Percentiles rank a stretch among this genome's conserved stretches.
Evolutionary conservation across 1,140 invertebrate genomes (phyloP).

Genomic region (Pseudobourletiella spinata): DNA sequence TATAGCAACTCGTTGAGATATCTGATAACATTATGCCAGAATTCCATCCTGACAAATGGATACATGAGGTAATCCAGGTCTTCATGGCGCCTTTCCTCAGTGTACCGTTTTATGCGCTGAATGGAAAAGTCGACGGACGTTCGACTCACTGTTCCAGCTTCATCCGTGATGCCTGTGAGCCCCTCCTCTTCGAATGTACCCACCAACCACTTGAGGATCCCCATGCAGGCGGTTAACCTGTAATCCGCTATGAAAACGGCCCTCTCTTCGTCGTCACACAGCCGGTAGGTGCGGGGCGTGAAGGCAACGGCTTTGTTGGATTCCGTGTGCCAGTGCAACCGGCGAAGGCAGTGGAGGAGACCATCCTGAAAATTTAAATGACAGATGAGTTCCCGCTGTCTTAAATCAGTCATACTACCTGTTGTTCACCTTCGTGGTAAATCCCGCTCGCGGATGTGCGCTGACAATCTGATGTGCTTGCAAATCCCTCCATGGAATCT

Average conservation of each 20-base stretch:
- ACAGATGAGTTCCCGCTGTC: no score
- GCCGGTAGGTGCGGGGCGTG: constrained; percentile 69
- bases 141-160: constrained; percentile 37
- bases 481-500: neutral
- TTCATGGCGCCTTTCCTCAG: constrained; percentile 64
- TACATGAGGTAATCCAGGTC: constrained; percentile 58
- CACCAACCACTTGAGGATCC: constrained; percentile 65
- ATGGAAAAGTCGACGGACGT: constrained; percentile 25
- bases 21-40: neutral
- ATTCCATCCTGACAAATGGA: constrained; percentile 48
- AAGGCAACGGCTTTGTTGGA: neutral
- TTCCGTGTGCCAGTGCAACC: neutral
- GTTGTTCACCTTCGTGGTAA: neutral
- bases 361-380: neutral
- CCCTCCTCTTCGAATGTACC: constrained; percentile 46
- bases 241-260: constrained; percentile 85
- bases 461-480: neutral
- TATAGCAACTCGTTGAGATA: neutral
- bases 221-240: constrained; percentile 74
- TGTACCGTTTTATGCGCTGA: constrained; percentile 54
- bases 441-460: neutral
- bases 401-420: no score
- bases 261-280: constrained; percentile 76
- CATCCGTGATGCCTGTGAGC: constrained; percentile 29
- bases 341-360: neutral